These are phyloP conservation scores for Gambusia holbrooki DNA, from an alignment of 2,113 vertebrate genomes.

Conservation along the genomic window DNA sequence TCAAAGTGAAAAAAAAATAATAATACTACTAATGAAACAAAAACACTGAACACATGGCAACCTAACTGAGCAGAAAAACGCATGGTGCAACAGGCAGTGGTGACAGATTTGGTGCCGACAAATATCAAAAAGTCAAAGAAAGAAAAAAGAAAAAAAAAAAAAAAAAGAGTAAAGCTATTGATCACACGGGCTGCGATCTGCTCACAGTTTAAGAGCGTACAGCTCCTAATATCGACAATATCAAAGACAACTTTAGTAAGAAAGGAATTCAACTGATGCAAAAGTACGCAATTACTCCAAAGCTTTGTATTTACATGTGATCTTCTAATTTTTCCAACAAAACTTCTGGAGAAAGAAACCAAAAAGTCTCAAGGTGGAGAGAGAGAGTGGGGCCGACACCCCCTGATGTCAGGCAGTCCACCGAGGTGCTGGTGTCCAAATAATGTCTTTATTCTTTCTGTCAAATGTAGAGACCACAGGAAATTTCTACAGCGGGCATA, in stretches of 20 bases:
- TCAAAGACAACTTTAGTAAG: conserved; percentile 87
- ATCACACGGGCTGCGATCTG: conserved; percentile 79
- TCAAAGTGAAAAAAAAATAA: conserved; percentile 6
- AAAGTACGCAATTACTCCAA: conserved; percentile 88
- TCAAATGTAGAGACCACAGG: conserved; percentile 82
- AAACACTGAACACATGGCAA: conserved; percentile 39
- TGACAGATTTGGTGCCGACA: conserved; percentile 62
- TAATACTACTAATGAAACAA: conserved; percentile 7
- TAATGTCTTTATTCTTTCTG: conserved; percentile 83
- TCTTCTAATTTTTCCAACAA: conserved; percentile 74
- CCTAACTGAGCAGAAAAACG: conserved; percentile 21
- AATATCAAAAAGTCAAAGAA: conserved; percentile 79
- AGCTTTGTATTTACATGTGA: conserved; percentile 84
- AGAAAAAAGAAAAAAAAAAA: conserved; percentile 74
- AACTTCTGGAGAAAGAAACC: conserved; percentile 49
- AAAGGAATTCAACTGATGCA: conserved; percentile 86
- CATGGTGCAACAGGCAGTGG: conserved; percentile 26
- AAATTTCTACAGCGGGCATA: conserved; percentile 53
- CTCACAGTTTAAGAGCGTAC: conserved; percentile 90
- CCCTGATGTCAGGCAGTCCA: conserved; percentile 82
- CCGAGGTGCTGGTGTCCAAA: conserved; percentile 91
- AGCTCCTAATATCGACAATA: conserved; percentile 83
- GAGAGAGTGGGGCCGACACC: conserved; percentile 78
- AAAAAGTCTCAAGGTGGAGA: conserved; percentile 37
- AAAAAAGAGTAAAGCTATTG: conserved; percentile 81